These are phyloP conservation scores for Stegodyphus mimosarum DNA, from an alignment of 1,140 invertebrate genomes.

Conservation along the genomic window DNA sequence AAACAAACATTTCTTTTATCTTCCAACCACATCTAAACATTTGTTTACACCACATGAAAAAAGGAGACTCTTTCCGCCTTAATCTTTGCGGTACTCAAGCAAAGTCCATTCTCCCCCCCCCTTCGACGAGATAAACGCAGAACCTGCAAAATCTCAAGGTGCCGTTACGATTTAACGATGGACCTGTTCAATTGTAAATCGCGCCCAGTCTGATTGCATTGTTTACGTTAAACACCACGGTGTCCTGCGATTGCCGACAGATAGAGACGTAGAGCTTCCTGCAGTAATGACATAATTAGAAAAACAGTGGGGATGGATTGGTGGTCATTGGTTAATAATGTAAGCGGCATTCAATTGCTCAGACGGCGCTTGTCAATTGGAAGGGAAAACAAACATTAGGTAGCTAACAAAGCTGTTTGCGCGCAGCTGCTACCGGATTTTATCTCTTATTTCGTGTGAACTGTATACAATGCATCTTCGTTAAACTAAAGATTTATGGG, in stretches of 20 bases:
- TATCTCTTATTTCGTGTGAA: too few species aligned
- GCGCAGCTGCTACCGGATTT: too few species aligned
- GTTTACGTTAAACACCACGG: neutral
- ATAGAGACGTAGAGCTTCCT: slow-evolving; percentile 24
- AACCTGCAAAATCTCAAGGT: too few species aligned
- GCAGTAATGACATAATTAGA: slow-evolving; percentile 27
- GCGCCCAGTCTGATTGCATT: neutral
- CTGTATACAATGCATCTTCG: too few species aligned
- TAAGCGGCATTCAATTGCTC: neutral
- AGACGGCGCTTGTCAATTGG: slow-evolving; percentile 7
- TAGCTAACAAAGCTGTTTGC: too few species aligned
- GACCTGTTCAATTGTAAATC: too few species aligned
- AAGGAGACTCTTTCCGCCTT: too few species aligned
- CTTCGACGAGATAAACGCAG: too few species aligned
- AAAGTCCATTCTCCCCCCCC: too few species aligned
- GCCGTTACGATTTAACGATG: too few species aligned
- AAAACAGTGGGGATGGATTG: slow-evolving; percentile 6
- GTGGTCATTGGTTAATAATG: slow-evolving; percentile 24
- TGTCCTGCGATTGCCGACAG: neutral
- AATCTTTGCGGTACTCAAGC: neutral
- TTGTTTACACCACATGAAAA: slow-evolving; percentile 16
- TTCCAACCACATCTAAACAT: slow-evolving; percentile 10
- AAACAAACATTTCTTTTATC: neutral
- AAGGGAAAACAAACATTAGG: slow-evolving; percentile 6
- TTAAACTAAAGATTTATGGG: too few species aligned